These are phyloP conservation scores for Palythoa caribaeorum DNA, from an alignment of 92 coral and sea anemone species.

Conservation along the genomic window DNA sequence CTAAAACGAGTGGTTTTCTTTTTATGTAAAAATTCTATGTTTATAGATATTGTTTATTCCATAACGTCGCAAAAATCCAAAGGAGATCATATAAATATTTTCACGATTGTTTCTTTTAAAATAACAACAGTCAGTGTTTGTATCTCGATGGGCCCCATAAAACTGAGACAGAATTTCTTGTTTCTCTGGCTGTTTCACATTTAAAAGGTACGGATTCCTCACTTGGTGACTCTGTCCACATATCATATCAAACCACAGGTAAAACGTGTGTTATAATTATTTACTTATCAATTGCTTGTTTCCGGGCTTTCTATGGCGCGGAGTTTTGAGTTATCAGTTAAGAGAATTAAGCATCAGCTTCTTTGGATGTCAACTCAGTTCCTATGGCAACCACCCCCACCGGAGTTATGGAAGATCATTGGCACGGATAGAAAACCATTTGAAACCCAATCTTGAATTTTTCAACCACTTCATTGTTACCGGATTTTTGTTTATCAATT, in stretches of 20 bases:
- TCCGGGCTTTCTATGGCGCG: neutral
- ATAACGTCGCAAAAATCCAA: neutral
- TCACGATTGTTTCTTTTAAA: neutral
- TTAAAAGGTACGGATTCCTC: neutral
- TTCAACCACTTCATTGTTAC: neutral
- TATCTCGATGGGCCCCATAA: neutral
- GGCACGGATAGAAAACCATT: neutral
- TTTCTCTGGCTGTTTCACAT: neutral
- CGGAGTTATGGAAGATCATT: neutral
- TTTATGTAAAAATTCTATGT: neutral
- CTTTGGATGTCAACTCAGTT: neutral
- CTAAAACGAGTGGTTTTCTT: neutral
- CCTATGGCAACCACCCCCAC: neutral
- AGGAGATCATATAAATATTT: conserved; percentile 4
- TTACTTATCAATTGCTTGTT: neutral
- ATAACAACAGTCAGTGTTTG: neutral
- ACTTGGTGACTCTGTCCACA: neutral
- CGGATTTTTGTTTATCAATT: no score
- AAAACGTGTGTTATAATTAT: neutral
- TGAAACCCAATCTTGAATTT: neutral
- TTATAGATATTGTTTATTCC: neutral
- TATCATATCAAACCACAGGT: neutral
- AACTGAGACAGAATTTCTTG: conserved; percentile 9
- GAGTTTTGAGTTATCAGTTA: neutral
- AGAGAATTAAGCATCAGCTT: neutral